Evolutionary conservation across 1,140 invertebrate species (phyloP).

Genomic region (Harlomillsia oculata): DNA sequence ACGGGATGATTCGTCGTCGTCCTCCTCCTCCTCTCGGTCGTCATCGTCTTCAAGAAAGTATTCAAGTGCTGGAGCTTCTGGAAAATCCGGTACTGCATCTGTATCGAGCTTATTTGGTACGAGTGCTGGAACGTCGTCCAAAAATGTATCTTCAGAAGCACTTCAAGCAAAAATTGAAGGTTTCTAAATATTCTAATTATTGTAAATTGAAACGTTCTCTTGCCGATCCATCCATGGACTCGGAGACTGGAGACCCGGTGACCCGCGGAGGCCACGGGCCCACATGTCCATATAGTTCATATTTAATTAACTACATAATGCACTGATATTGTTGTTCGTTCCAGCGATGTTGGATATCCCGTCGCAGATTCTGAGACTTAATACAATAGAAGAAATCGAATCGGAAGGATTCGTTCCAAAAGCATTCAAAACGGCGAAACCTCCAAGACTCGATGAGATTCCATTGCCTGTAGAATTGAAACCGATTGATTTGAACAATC

Average conservation of each 20-base stretch:
- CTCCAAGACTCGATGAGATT: constrained; percentile 19
- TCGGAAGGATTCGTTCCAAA: constrained; percentile 26
- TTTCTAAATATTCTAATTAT: background rate
- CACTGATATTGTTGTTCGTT: too few relatives aligned
- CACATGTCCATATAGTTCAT: background rate
- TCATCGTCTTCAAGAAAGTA: background rate
- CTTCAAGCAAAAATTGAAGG: constrained; percentile 29
- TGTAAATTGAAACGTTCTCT: background rate
- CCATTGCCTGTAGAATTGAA: constrained; percentile 29
- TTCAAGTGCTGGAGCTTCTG: background rate
- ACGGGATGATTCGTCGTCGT: background rate
- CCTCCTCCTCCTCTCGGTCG: background rate
- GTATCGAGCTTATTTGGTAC: background rate
- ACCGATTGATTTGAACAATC: constrained; percentile 20
- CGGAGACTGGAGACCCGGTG: too few relatives aligned
- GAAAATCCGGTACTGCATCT: background rate
- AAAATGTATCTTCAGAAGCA: background rate
- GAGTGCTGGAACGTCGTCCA: background rate
- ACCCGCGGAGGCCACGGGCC: too few relatives aligned
- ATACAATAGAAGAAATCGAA: constrained; percentile 32
- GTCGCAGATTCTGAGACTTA: constrained; percentile 16
- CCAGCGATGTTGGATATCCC: too few relatives aligned
- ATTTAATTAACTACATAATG: background rate
- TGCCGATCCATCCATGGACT: background rate
- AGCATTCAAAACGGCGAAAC: constrained; percentile 19